Conservation (phyloP, 2,113 vertebrate species). For the Lonchura striata region DNA sequence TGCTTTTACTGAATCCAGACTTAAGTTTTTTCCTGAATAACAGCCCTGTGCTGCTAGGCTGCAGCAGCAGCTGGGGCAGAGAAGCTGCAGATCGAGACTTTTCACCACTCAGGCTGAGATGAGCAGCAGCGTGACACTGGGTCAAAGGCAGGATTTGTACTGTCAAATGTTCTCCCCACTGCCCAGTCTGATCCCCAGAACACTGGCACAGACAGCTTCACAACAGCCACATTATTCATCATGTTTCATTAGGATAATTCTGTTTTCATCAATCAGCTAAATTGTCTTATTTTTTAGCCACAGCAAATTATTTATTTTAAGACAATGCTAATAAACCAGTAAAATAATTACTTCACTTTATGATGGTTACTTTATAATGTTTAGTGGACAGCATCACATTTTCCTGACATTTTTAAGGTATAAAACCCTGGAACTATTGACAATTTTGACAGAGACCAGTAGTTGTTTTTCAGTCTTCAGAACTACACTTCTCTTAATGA, state of each 20-base stretch:
- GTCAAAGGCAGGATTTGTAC: background rate
- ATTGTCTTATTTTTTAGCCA: background rate
- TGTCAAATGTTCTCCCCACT: background rate
- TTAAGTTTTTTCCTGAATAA: background rate
- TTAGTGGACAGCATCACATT: background rate
- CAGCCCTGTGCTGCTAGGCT: background rate
- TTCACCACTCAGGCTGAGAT: background rate
- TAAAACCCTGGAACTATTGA: background rate
- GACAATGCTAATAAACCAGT: background rate
- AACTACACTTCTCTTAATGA: background rate
- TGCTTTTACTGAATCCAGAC: background rate
- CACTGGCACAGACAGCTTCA: background rate
- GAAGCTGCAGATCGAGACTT: fast-evolving
- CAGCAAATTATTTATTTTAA: background rate
- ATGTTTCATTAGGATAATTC: background rate
- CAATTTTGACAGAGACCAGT: background rate
- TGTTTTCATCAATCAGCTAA: background rate
- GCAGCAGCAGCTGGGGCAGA: background rate
- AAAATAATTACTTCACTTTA: background rate
- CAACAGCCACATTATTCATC: background rate
- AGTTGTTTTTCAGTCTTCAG: background rate
- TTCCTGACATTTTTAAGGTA: background rate
- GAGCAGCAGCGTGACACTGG: background rate
- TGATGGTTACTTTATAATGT: background rate
- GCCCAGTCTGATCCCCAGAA: background rate